Evolutionary conservation across 2,113 vertebrate genomes (phyloP).

Genomic region (Rhinolophus sinicus): DNA sequence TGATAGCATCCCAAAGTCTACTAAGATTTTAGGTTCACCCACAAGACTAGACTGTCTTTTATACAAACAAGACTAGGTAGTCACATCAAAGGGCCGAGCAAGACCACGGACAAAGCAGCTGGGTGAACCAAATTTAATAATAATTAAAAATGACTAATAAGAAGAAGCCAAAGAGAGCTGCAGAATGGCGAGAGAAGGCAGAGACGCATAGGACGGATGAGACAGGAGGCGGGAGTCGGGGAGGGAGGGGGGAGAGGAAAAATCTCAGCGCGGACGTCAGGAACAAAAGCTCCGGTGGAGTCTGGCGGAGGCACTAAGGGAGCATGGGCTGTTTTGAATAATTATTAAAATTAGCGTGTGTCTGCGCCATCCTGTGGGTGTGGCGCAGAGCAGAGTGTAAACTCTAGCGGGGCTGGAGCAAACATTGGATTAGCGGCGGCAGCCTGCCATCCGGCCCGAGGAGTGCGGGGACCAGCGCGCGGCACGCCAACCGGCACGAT

Average conservation of each 20-base stretch:
- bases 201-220: neutral
- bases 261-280: constrained; percentile 63
- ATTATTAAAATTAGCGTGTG: constrained; percentile 77
- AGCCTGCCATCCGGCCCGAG: constrained; percentile 49
- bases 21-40: neutral
- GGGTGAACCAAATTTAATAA: constrained; percentile 5
- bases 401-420: constrained; percentile 76
- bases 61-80: neutral
- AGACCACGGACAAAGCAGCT: neutral
- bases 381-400: constrained; percentile 84
- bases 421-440: constrained; percentile 52
- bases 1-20: constrained; percentile 23
- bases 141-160: neutral
- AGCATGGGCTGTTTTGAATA: constrained; percentile 73
- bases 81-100: neutral
- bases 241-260: constrained; percentile 23
- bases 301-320: constrained; percentile 63
- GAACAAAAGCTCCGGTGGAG: constrained; percentile 74
- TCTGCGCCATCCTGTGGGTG: constrained; percentile 87
- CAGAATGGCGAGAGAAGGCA: constrained; percentile 45
- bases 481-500: constrained; percentile 83
- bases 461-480: constrained; percentile 45
- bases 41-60: neutral
- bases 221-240: neutral
- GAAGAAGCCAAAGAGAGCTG: neutral